phyloP scores from a whole-genome alignment of 1,140 invertebrate genomes.

The Matsumurasca onukii region DNA sequence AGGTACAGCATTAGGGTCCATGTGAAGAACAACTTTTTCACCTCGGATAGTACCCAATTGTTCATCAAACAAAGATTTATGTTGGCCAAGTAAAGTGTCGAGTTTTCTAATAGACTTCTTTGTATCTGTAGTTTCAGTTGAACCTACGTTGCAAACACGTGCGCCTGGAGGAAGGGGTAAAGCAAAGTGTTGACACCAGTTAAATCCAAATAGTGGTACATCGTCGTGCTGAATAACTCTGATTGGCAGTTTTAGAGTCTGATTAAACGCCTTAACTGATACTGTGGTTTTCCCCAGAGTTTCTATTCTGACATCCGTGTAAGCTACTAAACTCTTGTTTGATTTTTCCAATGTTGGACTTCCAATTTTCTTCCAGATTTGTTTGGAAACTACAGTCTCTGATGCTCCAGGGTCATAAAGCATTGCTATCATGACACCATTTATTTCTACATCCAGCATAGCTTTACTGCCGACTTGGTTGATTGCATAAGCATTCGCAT shows the following conservation, averaged over 20 bases:
- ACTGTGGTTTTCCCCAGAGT: background rate
- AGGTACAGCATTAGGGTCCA: background rate
- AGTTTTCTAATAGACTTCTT: background rate
- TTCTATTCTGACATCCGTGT: background rate
- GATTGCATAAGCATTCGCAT: background rate
- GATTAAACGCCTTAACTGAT: background rate
- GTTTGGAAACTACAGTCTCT: background rate
- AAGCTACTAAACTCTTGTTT: background rate
- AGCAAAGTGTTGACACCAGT: background rate
- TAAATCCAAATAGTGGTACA: background rate
- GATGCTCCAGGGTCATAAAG: background rate
- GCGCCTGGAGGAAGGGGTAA: background rate
- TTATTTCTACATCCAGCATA: background rate
- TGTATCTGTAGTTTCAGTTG: background rate
- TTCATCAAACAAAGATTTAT: background rate
- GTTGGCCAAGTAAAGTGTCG: background rate
- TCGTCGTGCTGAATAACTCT: background rate
- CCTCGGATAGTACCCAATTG: background rate
- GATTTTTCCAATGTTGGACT: background rate
- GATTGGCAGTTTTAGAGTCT: background rate
- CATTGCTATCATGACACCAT: background rate
- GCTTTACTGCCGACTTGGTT: background rate
- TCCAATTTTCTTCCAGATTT: background rate
- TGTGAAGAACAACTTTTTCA: background rate
- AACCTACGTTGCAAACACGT: background rate